Conservation (phyloP, 2,113 vertebrate species). For the Oncorhynchus clarkii region DNA sequence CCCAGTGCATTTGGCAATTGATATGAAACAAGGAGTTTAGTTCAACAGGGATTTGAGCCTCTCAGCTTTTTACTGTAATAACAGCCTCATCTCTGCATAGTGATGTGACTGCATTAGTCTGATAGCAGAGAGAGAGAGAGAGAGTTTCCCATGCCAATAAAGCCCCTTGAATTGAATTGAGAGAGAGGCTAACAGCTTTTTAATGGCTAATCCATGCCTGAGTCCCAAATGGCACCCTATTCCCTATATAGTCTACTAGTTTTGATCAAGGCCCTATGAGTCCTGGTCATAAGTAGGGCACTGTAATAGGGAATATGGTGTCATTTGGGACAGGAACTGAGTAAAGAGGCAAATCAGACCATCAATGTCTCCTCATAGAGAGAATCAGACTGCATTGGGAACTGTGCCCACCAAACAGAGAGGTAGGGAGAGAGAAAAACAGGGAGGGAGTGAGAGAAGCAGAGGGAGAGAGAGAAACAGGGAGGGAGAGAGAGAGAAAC, state of each 20-base stretch:
- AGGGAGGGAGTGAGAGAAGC: conserved; percentile 26
- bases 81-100: conserved; percentile 61
- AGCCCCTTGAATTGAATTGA: too few species aligned
- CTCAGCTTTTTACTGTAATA: conserved; percentile 59
- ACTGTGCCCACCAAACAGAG: conserved; percentile 19
- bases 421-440: not conserved
- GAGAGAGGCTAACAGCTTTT: conserved; percentile 66
- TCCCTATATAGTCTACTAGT: too few species aligned
- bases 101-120: conserved; percentile 62
- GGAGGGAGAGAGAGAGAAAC: too few species aligned
- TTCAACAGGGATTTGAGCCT: conserved; percentile 66
- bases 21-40: conserved; percentile 52
- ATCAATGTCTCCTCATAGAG: conserved; percentile 63
- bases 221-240: too few species aligned
- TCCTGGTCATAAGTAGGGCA: too few species aligned
- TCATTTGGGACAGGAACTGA: not conserved
- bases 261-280: too few species aligned
- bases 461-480: too few species aligned
- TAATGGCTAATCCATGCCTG: conserved; percentile 71
- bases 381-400: conserved; percentile 55
- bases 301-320: too few species aligned
- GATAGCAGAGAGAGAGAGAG: conserved; percentile 32
- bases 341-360: conserved; percentile 68
- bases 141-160: too few species aligned
- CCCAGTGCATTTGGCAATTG: conserved; percentile 43